Base-by-base conservation (phyloP, 2,888 invertebrate genomes). In the Drosophila colorata region DNA sequence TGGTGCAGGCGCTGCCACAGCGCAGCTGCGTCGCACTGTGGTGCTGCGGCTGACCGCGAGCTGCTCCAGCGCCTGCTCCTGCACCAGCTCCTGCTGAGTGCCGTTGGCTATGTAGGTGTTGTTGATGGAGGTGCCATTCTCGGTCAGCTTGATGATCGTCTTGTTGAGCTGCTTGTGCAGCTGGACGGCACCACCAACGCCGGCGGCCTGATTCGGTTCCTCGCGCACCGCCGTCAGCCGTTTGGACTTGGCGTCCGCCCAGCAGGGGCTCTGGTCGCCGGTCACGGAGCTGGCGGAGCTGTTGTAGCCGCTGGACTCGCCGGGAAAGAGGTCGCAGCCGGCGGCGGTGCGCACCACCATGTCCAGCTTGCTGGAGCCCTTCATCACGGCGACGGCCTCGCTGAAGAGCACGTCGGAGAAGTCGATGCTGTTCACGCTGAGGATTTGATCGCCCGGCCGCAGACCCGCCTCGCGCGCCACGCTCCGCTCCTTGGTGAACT, bases 401-500 rank as follows among this genome's bases (percentile, higher is more conserved):
- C 95, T 95, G 91, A 97, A 97, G 33, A 95, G 94, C 74, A 97
- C 95, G 91, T 96, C 96, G 61, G 94, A 93, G 90, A 95, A 95
- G 88, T 95, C 95, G 60, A 95, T 94, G 69, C 96, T 97, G 91
- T 98, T 98, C 91, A 98, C 98, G 80, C 96, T 95, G 56, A 98
- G 92, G 74, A 98, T 96, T 92, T 98, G 97, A 92, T 98, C 98
- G 6, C 98, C 98, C 0, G 97, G 96, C 84, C 96, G 94, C 14
- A 98, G 93, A 0, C 98, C 98, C 1, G 97, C 96, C 85, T 97
- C 96, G 48, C 96, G 94, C 0, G 98, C 98, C 61, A 98, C 95
- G 44, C 98, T 97, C 25, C 96, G 96, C 78, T 97, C 97, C 90
- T 97, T 95, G 55, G 98, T 97, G 83, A 97, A 97, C 93, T 98